Percentiles rank a stretch among this genome's conserved stretches.
Evolutionary conservation across 2,113 vertebrate genomes (phyloP).

Genomic region (Ictalurus punctatus): DNA sequence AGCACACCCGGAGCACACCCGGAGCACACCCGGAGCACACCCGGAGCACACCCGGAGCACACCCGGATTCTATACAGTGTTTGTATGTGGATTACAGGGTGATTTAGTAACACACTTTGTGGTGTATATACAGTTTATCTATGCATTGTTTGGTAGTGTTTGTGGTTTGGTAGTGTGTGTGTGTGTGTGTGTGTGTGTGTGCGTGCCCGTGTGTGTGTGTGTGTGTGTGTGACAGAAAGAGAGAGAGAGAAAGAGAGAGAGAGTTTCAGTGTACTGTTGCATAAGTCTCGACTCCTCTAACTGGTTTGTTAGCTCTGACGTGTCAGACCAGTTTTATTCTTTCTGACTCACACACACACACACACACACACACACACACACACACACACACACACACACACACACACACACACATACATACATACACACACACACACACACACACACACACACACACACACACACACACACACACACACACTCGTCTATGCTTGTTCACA

Average conservation of each 20-base stretch:
- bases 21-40: no score
- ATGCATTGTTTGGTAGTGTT: background rate
- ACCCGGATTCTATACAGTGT: background rate
- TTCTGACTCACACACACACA: background rate
- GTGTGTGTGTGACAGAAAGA: background rate
- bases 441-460: background rate
- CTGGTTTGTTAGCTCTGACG: conserved; percentile 38
- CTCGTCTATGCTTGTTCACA: background rate
- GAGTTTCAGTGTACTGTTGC: conserved; percentile 25
- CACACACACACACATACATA: background rate
- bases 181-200: background rate
- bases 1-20: background rate
- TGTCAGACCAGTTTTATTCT: conserved; percentile 13
- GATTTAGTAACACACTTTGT: background rate
- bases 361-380: background rate
- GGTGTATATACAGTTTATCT: background rate
- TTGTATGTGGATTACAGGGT: background rate
- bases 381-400: background rate
- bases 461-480: background rate
- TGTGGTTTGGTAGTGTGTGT: background rate
- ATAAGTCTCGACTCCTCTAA: conserved; percentile 30
- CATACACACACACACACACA: background rate
- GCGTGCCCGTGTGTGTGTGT: background rate
- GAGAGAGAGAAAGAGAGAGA: no score
- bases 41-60: no score